Evolutionary conservation across 92 coral and sea anemone genomes (phyloP).

Genomic region (Anthopleura xanthogrammica): DNA sequence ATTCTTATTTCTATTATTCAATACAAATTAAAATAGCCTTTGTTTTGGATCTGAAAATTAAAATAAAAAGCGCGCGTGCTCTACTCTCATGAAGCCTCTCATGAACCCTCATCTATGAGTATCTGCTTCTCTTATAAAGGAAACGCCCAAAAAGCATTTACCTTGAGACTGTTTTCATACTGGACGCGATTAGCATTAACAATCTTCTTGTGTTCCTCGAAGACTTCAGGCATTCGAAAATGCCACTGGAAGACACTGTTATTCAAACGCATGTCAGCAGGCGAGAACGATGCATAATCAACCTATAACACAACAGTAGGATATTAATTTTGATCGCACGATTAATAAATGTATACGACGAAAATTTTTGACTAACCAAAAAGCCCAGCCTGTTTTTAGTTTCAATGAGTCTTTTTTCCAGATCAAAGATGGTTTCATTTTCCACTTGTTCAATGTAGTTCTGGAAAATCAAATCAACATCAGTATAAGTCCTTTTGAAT

Average conservation of each 20-base stretch:
- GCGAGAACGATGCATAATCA: slow-evolving; percentile 98
- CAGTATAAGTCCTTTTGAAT: neutral
- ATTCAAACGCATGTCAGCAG: slow-evolving; percentile 99
- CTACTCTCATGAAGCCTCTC: too few relatives aligned
- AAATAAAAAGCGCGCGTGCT: too few relatives aligned
- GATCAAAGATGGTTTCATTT: slow-evolving; percentile 96
- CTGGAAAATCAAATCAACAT: slow-evolving; percentile 33
- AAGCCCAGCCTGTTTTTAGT: slow-evolving; percentile 91
- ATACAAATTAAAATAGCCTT: too few relatives aligned
- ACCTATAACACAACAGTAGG: slow-evolving; percentile 50
- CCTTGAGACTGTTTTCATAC: slow-evolving; percentile 98
- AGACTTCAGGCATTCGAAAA: slow-evolving; percentile 97
- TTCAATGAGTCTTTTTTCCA: slow-evolving; percentile 87
- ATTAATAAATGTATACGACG: neutral
- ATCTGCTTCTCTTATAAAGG: too few relatives aligned
- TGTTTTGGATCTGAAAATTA: too few relatives aligned
- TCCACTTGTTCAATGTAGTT: slow-evolving; percentile 95
- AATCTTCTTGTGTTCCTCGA: slow-evolving; percentile 97
- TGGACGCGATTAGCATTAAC: slow-evolving; percentile 95
- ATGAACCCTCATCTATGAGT: too few relatives aligned
- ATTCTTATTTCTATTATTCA: too few relatives aligned
- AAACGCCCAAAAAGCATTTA: slow-evolving; percentile 10
- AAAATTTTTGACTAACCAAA: slow-evolving; percentile 43
- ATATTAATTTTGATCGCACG: too few relatives aligned
- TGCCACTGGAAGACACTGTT: slow-evolving; percentile 99